Base-by-base conservation (phyloP, 1,140 invertebrate genomes). In the Macrobrachium nipponense region DNA sequence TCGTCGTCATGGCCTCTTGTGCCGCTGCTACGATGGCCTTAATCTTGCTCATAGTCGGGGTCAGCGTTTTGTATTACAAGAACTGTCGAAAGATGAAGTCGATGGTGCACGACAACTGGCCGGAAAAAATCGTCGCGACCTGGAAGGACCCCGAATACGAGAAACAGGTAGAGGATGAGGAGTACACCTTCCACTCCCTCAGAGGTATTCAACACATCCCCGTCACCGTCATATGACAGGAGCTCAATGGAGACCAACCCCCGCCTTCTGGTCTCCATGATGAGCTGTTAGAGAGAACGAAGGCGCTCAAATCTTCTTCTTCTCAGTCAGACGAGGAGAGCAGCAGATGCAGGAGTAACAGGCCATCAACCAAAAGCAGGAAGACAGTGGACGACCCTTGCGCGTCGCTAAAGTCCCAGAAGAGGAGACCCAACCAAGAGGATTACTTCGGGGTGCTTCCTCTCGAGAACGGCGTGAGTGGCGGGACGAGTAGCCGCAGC, bases 51-150 rank as follows among this genome's bases (percentile, higher is more conserved):
- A 36, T 87, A 6, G 84, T 87, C 12, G 79, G 82, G 17, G 80
- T 87, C 43, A 79, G 86, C 44, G 64, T 87, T 80, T 70, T 89
- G 58, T 89, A 89, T 60, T 89, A 89, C 82, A 89, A 86, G 64
- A 86, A 89, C 80, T 89, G 88, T 79, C 77, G 84, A 10, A 89
- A 89, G 77, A 89, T 89, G 88, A 89, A 89, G 79, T 82, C 88
- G 59, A 80, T 89, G 68, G 88, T 89, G 7, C 88, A 89, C 72
- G 88, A 89, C 64, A 82, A 89, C 82, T 89, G 88, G 88, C 88
- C 88, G 5, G 88, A 89, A 17, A 89, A 89, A 51, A 89, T 89
- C 58, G 88, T 89, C 64, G 82, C 88, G 17, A 89, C 88, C 18
- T 89, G 88, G 88, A 84, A 87, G 23, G 88, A 89, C 78, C 82